These are phyloP conservation scores for Drosophila rellima DNA, from an alignment of 2,888 invertebrate species.

Conservation along the genomic window DNA sequence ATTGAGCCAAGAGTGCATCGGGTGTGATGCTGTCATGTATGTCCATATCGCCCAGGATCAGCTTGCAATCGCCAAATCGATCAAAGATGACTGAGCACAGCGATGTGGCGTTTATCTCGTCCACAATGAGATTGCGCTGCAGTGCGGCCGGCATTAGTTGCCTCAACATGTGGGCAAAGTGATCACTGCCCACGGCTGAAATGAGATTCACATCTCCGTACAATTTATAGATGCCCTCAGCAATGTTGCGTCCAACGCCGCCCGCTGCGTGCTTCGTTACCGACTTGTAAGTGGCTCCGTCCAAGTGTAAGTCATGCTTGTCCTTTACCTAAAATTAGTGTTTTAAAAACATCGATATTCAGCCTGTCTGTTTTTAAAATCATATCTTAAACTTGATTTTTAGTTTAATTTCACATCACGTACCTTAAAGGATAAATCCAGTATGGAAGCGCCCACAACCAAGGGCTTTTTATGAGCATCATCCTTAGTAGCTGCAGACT, in stretches of 20 bases:
- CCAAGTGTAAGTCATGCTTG: slow-evolving; percentile 87
- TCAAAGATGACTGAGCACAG: slow-evolving; percentile 92
- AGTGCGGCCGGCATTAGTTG: slow-evolving; percentile 84
- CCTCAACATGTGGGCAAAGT: slow-evolving; percentile 85
- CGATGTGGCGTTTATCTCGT: slow-evolving; percentile 87
- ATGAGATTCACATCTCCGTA: slow-evolving; percentile 89
- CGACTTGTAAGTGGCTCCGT: slow-evolving; percentile 92
- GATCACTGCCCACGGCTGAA: slow-evolving; percentile 92
- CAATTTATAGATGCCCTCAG: slow-evolving; percentile 93
- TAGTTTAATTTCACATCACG: not conserved
- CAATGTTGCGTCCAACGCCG: slow-evolving; percentile 97
- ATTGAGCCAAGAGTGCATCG: slow-evolving; percentile 88
- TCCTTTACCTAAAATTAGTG: slow-evolving; percentile 87
- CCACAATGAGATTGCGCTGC: slow-evolving; percentile 58
- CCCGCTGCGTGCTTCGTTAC: slow-evolving; percentile 90
- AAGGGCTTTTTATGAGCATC: slow-evolving; percentile 80
- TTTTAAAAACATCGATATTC: not conserved
- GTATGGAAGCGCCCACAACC: slow-evolving; percentile 92
- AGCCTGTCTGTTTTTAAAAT: not conserved
- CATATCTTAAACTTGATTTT: not conserved
- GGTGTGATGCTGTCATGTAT: slow-evolving; percentile 90
- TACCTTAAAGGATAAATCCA: slow-evolving; percentile 89
- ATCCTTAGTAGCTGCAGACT: not conserved
- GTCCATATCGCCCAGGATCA: slow-evolving; percentile 94
- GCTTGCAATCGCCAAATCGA: slow-evolving; percentile 90